Percentiles rank a stretch among this genome's conserved stretches.
Evolutionary conservation across 2,888 invertebrate genomes (phyloP).

Genomic region (Aromia moschata): DNA sequence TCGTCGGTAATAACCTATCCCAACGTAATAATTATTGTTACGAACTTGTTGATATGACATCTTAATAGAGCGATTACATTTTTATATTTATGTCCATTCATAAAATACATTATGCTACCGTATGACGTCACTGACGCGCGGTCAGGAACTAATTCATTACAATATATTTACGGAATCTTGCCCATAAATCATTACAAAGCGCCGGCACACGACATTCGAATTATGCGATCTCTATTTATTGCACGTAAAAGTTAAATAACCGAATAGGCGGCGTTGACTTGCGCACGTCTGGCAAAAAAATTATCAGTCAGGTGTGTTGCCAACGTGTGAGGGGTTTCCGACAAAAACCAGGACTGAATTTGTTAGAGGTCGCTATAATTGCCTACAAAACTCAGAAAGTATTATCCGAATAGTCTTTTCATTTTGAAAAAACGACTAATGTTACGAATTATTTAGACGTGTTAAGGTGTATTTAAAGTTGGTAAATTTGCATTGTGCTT

Average conservation of each 20-base stretch:
- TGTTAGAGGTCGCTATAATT: no score
- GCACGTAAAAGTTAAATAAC: constrained; percentile 3
- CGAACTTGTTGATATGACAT: constrained; percentile 51
- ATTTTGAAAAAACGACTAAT: no score
- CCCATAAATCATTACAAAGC: constrained; percentile 17
- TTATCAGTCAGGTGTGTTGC: not conserved
- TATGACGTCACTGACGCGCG: constrained; percentile 33
- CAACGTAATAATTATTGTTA: constrained; percentile 48
- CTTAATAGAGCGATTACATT: constrained; percentile 49
- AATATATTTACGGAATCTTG: constrained; percentile 15
- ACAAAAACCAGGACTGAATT: no score
- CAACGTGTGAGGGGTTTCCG: not conserved
- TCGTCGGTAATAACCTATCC: constrained; percentile 48
- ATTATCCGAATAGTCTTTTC: no score
- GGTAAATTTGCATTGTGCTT: no score
- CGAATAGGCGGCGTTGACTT: constrained; percentile 4
- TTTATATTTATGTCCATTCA: constrained; percentile 48
- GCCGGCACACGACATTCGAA: constrained; percentile 18
- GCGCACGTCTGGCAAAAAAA: no score
- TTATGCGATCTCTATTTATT: constrained; percentile 16
- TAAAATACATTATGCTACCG: constrained; percentile 37
- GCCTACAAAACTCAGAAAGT: no score
- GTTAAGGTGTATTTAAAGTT: no score
- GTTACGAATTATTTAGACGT: no score
- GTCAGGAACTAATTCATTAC: constrained; percentile 32